A percentile compares a stretch with the other conserved stretches of the same genome.
phyloP scores from a whole-genome alignment of 1,140 invertebrate species.

The Ephestia elutella region DNA sequence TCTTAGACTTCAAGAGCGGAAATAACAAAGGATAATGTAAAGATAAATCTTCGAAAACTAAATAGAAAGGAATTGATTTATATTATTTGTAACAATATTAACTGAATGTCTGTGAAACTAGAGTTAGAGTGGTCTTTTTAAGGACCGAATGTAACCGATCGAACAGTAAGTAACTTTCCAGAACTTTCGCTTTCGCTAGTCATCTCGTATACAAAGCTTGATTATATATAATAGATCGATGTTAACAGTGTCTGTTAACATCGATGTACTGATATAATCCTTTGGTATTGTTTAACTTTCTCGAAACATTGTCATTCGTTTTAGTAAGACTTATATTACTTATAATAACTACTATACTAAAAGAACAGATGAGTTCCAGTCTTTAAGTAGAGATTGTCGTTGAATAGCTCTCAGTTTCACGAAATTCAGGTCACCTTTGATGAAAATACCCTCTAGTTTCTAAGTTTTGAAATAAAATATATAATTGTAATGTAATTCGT shows the following conservation, averaged over 20 bases:
- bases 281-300: no score
- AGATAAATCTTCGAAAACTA: not conserved
- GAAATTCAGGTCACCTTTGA: no score
- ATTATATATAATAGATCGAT: constrained; percentile 10
- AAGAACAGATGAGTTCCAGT: no score
- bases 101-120: not conserved
- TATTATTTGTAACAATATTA: constrained; percentile 11
- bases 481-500: no score
- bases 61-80: not conserved
- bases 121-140: constrained; percentile 9
- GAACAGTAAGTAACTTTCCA: constrained; percentile 52
- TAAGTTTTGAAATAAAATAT: no score
- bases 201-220: constrained; percentile 20
- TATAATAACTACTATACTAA: no score
- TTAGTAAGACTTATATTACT: no score
- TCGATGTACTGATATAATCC: not conserved
- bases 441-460: no score
- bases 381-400: no score
- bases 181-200: constrained; percentile 52
- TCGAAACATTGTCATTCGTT: no score
- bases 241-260: not conserved
- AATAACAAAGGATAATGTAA: not conserved
- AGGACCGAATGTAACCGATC: constrained; percentile 16
- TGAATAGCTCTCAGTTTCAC: no score
- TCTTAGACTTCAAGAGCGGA: no score